Evolutionary conservation across 2,888 invertebrate genomes (phyloP).

Genomic region (Stramonita haemastoma): DNA sequence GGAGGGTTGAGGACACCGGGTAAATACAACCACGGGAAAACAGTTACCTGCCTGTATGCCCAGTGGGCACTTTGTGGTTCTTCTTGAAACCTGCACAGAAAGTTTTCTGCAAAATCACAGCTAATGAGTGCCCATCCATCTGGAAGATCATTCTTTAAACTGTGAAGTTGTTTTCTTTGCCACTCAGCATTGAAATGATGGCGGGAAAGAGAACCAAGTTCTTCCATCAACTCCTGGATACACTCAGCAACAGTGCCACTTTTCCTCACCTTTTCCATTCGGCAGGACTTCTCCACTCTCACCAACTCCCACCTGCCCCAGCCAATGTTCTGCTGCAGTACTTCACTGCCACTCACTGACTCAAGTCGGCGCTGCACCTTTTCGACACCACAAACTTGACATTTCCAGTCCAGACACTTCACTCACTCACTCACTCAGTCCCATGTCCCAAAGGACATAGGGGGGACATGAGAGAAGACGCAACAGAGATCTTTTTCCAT

Average conservation of each 20-base stretch:
- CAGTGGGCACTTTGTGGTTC: slow-evolving; percentile 40
- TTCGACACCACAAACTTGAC: too few relatives aligned
- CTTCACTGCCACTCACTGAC: too few relatives aligned
- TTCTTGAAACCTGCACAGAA: slow-evolving; percentile 35
- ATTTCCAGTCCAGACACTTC: too few relatives aligned
- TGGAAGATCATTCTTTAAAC: not conserved
- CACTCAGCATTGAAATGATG: slow-evolving; percentile 29
- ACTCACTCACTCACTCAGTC: too few relatives aligned
- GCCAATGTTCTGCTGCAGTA: not conserved
- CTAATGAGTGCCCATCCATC: slow-evolving; percentile 31
- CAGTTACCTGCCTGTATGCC: slow-evolving; percentile 40
- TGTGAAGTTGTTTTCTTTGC: slow-evolving; percentile 7
- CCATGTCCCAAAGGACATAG: too few relatives aligned
- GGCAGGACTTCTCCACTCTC: not conserved
- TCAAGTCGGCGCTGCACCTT: too few relatives aligned
- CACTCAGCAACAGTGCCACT: slow-evolving; percentile 12
- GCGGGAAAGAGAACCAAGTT: not conserved
- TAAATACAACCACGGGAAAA: slow-evolving; percentile 26
- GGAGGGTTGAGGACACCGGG: not conserved
- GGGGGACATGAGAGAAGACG: too few relatives aligned
- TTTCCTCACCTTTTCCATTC: slow-evolving; percentile 32
- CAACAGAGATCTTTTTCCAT: too few relatives aligned
- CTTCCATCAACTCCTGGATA: slow-evolving; percentile 12
- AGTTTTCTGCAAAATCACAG: slow-evolving; percentile 42
- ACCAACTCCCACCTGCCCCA: slow-evolving; percentile 19